phyloP scores from a whole-genome alignment of 2,797 vertebrate species.

The Rhinophrynus dorsalis region DNA sequence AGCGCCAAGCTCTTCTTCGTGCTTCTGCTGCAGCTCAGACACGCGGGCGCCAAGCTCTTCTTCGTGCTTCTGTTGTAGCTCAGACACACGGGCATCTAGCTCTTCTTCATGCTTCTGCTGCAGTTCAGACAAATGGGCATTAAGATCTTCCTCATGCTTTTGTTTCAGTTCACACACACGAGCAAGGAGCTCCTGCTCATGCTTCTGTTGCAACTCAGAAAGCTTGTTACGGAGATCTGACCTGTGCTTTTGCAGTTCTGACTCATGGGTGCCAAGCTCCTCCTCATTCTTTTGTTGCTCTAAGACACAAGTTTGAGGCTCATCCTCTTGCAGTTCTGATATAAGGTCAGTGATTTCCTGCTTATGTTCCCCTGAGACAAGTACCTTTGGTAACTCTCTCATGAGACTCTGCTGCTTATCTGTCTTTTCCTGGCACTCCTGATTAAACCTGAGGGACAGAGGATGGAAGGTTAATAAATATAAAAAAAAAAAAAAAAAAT shows the following conservation, averaged over 20 bases:
- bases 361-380: neutral
- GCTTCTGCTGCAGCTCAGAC: neutral
- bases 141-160: slow-evolving; percentile 55
- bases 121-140: slow-evolving; percentile 6
- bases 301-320: too few species aligned
- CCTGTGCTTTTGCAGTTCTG: neutral
- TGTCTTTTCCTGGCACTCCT: neutral
- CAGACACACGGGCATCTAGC: neutral
- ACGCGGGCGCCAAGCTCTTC: neutral
- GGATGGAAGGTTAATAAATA: neutral
- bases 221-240: neutral
- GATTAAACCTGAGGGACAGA: neutral
- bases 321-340: too few species aligned
- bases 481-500: neutral
- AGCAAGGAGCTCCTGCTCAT: slow-evolving; percentile 13
- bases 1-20: neutral
- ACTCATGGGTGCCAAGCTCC: neutral
- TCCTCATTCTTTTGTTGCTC: too few species aligned
- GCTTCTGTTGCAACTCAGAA: neutral
- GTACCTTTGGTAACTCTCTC: neutral
- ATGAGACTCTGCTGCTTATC: slow-evolving; percentile 1
- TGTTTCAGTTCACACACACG: slow-evolving; percentile 55
- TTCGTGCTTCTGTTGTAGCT: neutral
- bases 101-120: neutral
- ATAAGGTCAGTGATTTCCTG: neutral